These are phyloP conservation scores for Eleginops maclovinus DNA, from an alignment of 2,113 vertebrate genomes.

Conservation along the genomic window DNA sequence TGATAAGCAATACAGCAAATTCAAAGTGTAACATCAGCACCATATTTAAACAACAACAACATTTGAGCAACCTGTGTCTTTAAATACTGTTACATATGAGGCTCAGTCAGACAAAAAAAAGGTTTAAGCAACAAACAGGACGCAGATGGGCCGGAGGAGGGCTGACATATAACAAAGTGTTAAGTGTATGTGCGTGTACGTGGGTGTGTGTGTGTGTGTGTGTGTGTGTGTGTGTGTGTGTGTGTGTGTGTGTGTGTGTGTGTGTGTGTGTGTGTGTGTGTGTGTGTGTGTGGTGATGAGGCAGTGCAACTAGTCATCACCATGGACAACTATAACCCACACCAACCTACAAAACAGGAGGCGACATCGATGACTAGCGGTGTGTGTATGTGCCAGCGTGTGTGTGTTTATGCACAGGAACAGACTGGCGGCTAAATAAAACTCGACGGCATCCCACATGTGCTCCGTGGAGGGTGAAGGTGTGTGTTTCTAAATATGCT, in stretches of 20 bases:
- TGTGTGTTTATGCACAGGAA: conserved; percentile 42
- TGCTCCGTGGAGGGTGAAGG: conserved; percentile 53
- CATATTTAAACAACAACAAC: no score
- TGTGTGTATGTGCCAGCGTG: conserved; percentile 23
- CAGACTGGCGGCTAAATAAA: conserved; percentile 73
- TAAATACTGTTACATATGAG: conserved; percentile 33
- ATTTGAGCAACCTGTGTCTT: background rate
- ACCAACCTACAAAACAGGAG: conserved; percentile 73
- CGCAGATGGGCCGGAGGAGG: conserved; percentile 78
- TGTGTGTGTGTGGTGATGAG: conserved; percentile 44
- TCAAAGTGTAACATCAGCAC: conserved; percentile 9
- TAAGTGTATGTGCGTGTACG: conserved; percentile 6
- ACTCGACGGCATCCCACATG: conserved; percentile 70
- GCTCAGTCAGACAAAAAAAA: conserved; percentile 27
- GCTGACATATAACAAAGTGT: conserved; percentile 73
- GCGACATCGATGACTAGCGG: conserved; percentile 61
- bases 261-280: conserved; percentile 31
- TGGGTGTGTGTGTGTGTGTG: conserved; percentile 25
- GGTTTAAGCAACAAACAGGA: conserved; percentile 57
- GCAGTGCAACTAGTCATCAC: conserved; percentile 64
- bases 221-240: conserved; percentile 11
- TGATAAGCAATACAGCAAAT: background rate
- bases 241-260: conserved; percentile 1
- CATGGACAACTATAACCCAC: conserved; percentile 70
- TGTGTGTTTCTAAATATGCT: conserved; percentile 53